Evolutionary conservation across 2,888 invertebrate genomes (phyloP).

Genomic region (Oscheius myriophilus): DNA sequence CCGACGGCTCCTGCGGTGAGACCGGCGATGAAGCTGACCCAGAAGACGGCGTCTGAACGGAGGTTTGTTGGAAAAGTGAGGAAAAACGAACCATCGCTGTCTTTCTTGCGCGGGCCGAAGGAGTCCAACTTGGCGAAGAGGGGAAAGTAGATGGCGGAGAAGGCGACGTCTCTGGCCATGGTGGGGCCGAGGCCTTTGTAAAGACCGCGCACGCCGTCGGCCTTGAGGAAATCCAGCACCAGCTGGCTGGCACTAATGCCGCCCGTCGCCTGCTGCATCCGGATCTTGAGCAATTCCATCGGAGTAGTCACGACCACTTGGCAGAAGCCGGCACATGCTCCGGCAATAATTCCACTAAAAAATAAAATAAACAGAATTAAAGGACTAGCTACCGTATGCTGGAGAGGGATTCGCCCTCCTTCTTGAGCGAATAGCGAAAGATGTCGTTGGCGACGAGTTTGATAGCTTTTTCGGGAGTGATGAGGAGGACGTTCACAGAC

Average conservation of each 20-base stretch:
- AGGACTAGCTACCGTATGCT: conserved; percentile 16
- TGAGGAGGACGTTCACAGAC: conserved; percentile 92
- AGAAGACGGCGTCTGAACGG: conserved; percentile 79
- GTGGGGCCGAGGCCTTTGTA: conserved; percentile 93
- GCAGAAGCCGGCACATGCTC: conserved; percentile 91
- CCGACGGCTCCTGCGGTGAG: conserved; percentile 88
- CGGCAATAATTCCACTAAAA: conserved; percentile 81
- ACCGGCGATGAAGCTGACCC: conserved; percentile 76
- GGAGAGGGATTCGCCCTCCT: conserved; percentile 41
- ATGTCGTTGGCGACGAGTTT: conserved; percentile 96
- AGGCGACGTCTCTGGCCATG: conserved; percentile 75
- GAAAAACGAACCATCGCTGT: conserved; percentile 79
- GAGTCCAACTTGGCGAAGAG: conserved; percentile 93
- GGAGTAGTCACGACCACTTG: conserved; percentile 97
- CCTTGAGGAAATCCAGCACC: conserved; percentile 76
- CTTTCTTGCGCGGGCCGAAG: conserved; percentile 48
- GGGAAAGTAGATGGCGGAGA: conserved; percentile 85
- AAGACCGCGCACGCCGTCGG: conserved; percentile 88
- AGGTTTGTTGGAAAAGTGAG: conserved; percentile 49
- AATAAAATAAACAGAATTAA: background rate
- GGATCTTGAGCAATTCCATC: conserved; percentile 98
- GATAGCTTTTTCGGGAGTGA: conserved; percentile 98
- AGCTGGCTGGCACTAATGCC: conserved; percentile 30
- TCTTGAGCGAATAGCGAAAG: conserved; percentile 84
- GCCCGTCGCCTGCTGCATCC: conserved; percentile 81